phyloP scores from a whole-genome alignment of 2,888 invertebrate species.

The Calameuta filiformis region DNA sequence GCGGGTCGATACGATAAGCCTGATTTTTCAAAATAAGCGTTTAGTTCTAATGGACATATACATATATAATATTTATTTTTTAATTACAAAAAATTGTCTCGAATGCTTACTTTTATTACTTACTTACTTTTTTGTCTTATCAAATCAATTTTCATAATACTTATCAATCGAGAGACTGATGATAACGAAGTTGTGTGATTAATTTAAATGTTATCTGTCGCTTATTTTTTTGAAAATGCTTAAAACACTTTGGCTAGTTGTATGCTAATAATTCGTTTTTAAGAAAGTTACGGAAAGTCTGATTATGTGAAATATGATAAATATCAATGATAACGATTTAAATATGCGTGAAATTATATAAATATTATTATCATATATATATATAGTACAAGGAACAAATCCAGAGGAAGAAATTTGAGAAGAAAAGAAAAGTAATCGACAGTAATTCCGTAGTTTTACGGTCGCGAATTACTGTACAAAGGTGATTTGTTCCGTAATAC shows the following conservation, averaged over 20 bases:
- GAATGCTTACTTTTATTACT: background rate
- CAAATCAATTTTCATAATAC: background rate
- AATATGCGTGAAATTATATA: background rate
- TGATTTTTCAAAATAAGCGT: background rate
- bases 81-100: background rate
- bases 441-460: no score
- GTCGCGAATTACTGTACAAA: background rate
- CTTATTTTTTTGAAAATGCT: background rate
- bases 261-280: background rate
- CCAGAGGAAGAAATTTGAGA: background rate
- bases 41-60: background rate
- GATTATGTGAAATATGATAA: background rate
- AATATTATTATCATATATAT: background rate
- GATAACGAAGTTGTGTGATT: background rate
- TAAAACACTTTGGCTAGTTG: background rate
- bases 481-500: background rate
- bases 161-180: background rate
- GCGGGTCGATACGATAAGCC: background rate
- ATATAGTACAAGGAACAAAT: background rate
- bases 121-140: background rate
- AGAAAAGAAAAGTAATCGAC: no score
- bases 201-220: background rate
- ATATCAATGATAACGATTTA: background rate
- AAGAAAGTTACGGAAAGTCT: background rate
- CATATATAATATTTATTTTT: background rate